These are phyloP conservation scores for Acrobasis suavella DNA, from an alignment of 2,888 invertebrate species.

Conservation along the genomic window DNA sequence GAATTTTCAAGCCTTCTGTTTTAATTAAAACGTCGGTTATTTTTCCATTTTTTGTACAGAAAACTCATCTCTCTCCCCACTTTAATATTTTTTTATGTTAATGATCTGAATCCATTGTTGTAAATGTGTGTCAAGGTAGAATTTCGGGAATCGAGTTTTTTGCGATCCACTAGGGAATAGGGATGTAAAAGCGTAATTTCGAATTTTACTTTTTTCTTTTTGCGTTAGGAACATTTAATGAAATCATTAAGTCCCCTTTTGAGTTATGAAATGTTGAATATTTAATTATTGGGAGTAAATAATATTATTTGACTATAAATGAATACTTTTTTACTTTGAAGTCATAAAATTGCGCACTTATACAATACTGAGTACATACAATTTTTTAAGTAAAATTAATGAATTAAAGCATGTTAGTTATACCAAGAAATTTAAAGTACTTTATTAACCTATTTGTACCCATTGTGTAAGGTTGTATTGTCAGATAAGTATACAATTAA, in stretches of 20 bases:
- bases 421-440: too few species aligned
- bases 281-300: not conserved
- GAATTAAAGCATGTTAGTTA: too few species aligned
- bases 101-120: constrained; percentile 24
- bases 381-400: too few species aligned
- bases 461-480: too few species aligned
- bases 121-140: constrained; percentile 27
- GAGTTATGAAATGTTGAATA: not conserved
- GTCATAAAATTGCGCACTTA: too few species aligned
- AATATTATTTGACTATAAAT: too few species aligned
- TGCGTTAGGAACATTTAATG: not conserved
- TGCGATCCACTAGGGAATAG: constrained; percentile 4
- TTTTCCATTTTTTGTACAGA: constrained; percentile 34
- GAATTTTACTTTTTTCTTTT: constrained; percentile 4
- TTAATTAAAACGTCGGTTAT: constrained; percentile 56
- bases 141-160: constrained; percentile 4
- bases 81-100: constrained; percentile 29
- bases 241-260: not conserved
- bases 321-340: too few species aligned
- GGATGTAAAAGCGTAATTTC: constrained; percentile 9
- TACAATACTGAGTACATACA: too few species aligned
- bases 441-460: too few species aligned
- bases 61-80: constrained; percentile 17
- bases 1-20: constrained; percentile 55
- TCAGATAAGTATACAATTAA: too few species aligned